Percentiles rank a stretch among this genome's conserved stretches.
phyloP scores from a whole-genome alignment of 2,113 vertebrate species.

The Mastomys natalensis region DNA sequence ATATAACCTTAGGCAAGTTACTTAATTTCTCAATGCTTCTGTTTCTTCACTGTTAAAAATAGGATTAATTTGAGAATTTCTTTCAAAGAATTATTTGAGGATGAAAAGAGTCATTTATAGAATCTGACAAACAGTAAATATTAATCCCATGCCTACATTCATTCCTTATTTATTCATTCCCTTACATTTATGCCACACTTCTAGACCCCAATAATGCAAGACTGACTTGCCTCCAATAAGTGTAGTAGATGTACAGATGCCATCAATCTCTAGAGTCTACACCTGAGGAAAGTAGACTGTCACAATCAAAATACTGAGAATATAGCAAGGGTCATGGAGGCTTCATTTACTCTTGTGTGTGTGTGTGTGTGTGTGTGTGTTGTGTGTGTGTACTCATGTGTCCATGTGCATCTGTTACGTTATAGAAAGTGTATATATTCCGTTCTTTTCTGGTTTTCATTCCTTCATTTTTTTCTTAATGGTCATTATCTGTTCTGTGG shows the following conservation, averaged over 20 bases:
- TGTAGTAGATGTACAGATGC: too few species aligned
- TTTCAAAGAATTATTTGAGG: not conserved
- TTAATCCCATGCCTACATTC: too few species aligned
- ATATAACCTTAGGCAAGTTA: not conserved
- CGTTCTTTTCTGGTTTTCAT: not conserved
- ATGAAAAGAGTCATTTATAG: not conserved
- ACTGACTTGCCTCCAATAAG: not conserved
- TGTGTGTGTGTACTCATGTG: not conserved
- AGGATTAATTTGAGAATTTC: not conserved
- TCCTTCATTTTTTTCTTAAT: not conserved
- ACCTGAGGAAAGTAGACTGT: not conserved
- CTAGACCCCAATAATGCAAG: not conserved
- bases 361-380: not conserved
- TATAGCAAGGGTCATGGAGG: not conserved
- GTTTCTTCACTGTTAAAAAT: constrained; percentile 36
- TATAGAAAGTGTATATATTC: not conserved
- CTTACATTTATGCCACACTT: not conserved
- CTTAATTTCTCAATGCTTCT: constrained; percentile 35
- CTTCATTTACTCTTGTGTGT: not conserved
- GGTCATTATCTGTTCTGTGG: not conserved
- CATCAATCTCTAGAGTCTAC: not conserved
- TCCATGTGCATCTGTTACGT: not conserved
- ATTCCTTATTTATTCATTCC: not conserved
- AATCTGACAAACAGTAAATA: not conserved
- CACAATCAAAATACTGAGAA: not conserved